Base-by-base conservation (phyloP, 2,888 invertebrate species). In the Leptinotarsa haldemani region DNA sequence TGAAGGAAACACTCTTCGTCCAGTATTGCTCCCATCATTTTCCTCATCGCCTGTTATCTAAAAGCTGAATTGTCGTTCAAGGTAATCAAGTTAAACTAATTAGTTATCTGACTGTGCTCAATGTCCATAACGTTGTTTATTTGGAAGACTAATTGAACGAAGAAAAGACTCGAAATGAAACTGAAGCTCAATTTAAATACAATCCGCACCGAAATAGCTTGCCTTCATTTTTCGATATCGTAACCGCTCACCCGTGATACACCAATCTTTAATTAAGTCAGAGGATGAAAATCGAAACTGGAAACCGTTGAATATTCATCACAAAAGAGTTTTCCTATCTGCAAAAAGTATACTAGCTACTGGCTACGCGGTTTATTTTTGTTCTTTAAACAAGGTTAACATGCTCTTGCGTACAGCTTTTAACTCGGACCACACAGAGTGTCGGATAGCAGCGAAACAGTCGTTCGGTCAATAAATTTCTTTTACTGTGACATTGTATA, bases 361-460 rank as follows among this genome's bases (percentile, higher is more conserved):
- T 53, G 67, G 74, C 72, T 71, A 75, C 72, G 72, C 69, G 74
- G 71, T 72, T 69, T 72, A 61, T 75, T 75, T 69, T 67, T 30
- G 30, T 30, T 67, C 25, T 67, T 67, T 53, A 18, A 52, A 66
- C 66, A 66, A 66, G 66, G 50, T 61, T 61, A 61, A 61, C 61
- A 61, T 61, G 61, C 18, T 30, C n/a, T 30, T 61, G 61, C 40
- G 68, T 69, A 30, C 47, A 46, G 63, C 64, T 66, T 69, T 65
- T 30, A 71, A 50, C 65, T 65, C 52, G 53, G 77, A 77, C 77
- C 77, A 77, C 77, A 77, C 77, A 77, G 71, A 69, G 63, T 65
- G 74, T 52, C 47, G 58, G 70, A 67, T 74, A 69, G 75, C 73
- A 69, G 72, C 9, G 58, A 47, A 48, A 69, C 72, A 71, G 69